Conservation (phyloP, 2,113 vertebrate genomes). For the Aramus guarauna region DNA sequence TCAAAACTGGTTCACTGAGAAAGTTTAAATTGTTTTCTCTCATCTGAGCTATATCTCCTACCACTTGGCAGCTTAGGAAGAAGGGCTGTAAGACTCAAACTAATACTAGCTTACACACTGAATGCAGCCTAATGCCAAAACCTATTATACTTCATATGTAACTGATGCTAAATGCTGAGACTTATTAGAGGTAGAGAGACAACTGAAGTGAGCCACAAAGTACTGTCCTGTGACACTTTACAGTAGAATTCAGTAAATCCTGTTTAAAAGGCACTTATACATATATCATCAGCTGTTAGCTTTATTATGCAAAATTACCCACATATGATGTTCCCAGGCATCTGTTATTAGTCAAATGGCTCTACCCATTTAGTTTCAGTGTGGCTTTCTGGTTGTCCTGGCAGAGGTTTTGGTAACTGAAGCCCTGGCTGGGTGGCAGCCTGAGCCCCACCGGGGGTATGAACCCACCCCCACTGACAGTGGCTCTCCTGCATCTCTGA, state of each 20-base stretch:
- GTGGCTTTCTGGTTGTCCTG: not conserved
- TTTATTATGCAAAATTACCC: not conserved
- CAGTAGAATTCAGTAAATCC: not conserved
- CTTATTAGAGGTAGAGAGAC: not conserved
- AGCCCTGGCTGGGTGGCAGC: not conserved
- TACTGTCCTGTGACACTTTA: not conserved
- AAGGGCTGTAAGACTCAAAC: not conserved
- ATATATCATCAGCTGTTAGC: not conserved
- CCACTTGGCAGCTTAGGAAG: not conserved
- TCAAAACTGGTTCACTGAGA: conserved; percentile 52
- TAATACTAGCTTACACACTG: not conserved
- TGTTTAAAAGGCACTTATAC: not conserved
- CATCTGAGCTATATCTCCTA: not conserved
- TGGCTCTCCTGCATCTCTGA: not conserved
- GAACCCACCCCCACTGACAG: not conserved
- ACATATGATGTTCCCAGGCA: fast-evolving
- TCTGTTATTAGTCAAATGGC: not conserved
- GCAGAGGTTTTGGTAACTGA: not conserved
- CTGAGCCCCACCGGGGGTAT: not conserved
- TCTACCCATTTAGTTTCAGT: not conserved
- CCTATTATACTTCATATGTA: not conserved
- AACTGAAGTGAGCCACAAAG: not conserved
- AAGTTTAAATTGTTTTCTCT: conserved; percentile 14
- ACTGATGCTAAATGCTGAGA: not conserved
- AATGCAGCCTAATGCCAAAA: not conserved